phyloP scores from a whole-genome alignment of 2,888 invertebrate genomes.

The Hemicrepidius hirtus region DNA sequence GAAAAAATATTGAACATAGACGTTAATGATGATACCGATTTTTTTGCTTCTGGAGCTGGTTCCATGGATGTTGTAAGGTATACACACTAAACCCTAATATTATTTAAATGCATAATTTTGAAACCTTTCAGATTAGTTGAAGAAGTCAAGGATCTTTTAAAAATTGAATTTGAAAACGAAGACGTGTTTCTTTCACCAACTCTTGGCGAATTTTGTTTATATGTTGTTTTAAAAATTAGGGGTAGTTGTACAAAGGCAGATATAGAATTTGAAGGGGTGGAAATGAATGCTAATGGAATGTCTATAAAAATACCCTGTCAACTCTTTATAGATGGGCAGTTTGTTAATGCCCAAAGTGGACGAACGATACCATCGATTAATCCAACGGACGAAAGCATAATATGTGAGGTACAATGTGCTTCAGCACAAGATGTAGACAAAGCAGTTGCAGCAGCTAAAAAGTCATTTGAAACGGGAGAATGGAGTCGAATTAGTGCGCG shows the following conservation, averaged over 20 bases:
- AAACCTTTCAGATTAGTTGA: conserved; percentile 79
- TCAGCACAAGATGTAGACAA: conserved; percentile 87
- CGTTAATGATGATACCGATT: conserved; percentile 88
- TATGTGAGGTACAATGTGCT: conserved; percentile 83
- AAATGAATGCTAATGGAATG: conserved; percentile 88
- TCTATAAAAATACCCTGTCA: conserved; percentile 91
- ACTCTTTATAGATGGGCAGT: conserved; percentile 93
- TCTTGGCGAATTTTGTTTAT: conserved; percentile 86
- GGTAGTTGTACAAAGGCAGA: conserved; percentile 76
- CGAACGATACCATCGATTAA: conserved; percentile 83
- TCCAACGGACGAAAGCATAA: conserved; percentile 88
- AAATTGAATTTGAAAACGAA: conserved; percentile 88
- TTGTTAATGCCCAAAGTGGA: conserved; percentile 84
- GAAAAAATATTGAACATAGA: conserved; percentile 86
- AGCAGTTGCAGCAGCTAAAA: conserved; percentile 91
- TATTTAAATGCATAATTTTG: neutral
- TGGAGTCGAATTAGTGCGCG: conserved; percentile 97
- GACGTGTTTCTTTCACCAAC: conserved; percentile 95
- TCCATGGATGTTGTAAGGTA: conserved; percentile 96
- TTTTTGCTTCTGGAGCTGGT: conserved; percentile 96
- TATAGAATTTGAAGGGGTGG: conserved; percentile 83
- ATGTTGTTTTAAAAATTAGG: conserved; percentile 81
- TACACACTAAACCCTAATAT: conserved; percentile 17
- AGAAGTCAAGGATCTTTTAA: conserved; percentile 89
- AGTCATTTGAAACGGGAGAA: conserved; percentile 90